phyloP scores from a whole-genome alignment of 1,140 invertebrate genomes.

The Lepidurus couesii region DNA sequence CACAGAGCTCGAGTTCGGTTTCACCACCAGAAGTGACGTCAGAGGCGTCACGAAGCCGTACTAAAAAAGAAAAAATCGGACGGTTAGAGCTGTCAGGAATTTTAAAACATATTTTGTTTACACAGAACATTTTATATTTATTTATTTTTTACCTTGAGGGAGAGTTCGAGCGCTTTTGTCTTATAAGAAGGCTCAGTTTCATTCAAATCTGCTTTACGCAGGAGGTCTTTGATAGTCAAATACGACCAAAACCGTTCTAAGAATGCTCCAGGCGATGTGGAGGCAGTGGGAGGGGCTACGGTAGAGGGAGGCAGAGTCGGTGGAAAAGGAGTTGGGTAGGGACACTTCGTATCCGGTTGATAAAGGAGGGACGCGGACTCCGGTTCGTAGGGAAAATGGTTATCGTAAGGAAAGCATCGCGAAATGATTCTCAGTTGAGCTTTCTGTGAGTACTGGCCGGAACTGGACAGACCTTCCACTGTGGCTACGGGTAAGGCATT shows the following conservation, averaged over 20 bases:
- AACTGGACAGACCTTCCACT: neutral
- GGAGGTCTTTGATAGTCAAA: conserved; percentile 58
- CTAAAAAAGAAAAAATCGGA: conserved; percentile 44
- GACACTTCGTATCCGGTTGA: conserved; percentile 28
- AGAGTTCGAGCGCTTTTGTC: conserved; percentile 48
- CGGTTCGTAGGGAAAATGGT: neutral
- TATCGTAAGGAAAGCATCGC: neutral
- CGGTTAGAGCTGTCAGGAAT: neutral
- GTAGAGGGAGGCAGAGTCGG: neutral
- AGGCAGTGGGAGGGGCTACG: conserved; percentile 36
- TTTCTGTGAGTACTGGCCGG: neutral
- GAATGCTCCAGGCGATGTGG: conserved; percentile 38
- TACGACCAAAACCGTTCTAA: conserved; percentile 64
- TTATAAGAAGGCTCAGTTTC: conserved; percentile 35
- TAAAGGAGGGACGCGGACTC: neutral
- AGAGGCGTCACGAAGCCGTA: conserved; percentile 64
- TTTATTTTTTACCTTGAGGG: conserved; percentile 44
- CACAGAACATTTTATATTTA: too few relatives aligned
- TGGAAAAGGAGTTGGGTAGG: neutral
- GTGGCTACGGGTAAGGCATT: neutral
- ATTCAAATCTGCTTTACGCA: conserved; percentile 48
- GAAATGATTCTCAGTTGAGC: neutral
- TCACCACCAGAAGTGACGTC: conserved; percentile 65
- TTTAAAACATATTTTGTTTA: neutral
- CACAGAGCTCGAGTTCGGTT: conserved; percentile 48